These are phyloP conservation scores for Branchellion lobata DNA, from an alignment of 2,888 invertebrate genomes.

Conservation along the genomic window DNA sequence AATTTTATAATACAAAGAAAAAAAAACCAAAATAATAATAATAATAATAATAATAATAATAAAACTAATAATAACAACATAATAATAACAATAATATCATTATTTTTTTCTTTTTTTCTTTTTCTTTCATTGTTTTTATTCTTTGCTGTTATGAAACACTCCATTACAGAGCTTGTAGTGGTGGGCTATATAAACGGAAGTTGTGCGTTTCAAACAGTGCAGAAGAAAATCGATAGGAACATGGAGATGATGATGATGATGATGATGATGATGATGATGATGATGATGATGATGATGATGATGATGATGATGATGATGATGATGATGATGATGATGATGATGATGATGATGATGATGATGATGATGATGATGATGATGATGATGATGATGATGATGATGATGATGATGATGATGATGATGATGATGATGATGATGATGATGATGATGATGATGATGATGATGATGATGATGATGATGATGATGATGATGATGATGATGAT, in stretches of 20 bases:
- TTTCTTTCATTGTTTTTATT: too few species aligned
- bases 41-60: too few species aligned
- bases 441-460: not conserved
- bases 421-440: not conserved
- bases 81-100: too few species aligned
- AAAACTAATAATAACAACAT: too few species aligned
- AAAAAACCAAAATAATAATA: too few species aligned
- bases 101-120: too few species aligned
- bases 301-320: conserved; percentile 30
- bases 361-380: conserved; percentile 38
- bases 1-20: too few species aligned
- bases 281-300: conserved; percentile 26
- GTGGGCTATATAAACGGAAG: too few species aligned
- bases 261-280: not conserved
- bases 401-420: not conserved
- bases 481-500: not conserved
- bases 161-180: too few species aligned
- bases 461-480: not conserved
- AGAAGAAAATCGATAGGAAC: not conserved
- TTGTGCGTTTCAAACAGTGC: too few species aligned
- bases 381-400: conserved; percentile 22
- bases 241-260: conserved; percentile 12
- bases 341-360: conserved; percentile 41
- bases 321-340: conserved; percentile 25
- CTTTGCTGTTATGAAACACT: too few species aligned